Evolutionary conservation across 2,888 invertebrate species (phyloP).

Genomic region (Drosophila mulleri): DNA sequence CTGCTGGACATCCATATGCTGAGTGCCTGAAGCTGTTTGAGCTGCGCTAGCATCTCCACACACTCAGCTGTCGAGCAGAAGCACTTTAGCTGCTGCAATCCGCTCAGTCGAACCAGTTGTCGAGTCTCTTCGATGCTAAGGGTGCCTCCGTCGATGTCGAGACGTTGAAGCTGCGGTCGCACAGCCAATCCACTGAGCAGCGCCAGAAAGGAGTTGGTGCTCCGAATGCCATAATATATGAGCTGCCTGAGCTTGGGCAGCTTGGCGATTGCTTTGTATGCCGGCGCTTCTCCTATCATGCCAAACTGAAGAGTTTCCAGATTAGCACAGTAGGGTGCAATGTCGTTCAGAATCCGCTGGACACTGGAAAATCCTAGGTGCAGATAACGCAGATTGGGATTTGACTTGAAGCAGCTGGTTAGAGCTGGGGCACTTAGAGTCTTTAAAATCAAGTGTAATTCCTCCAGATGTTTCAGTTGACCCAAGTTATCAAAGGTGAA

Average conservation of each 20-base stretch:
- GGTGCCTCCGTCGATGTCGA: conserved; percentile 65
- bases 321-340: conserved; percentile 50
- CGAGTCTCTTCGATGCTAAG: conserved; percentile 41
- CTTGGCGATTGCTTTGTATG: conserved; percentile 39
- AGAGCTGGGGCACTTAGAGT: conserved; percentile 20
- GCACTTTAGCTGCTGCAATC: conserved; percentile 56
- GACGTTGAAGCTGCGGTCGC: conserved; percentile 36
- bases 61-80: conserved; percentile 50
- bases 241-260: conserved; percentile 52
- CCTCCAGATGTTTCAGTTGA: conserved; percentile 38
- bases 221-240: conserved; percentile 50
- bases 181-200: conserved; percentile 42
- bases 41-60: conserved; percentile 41
- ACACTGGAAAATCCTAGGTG: conserved; percentile 47
- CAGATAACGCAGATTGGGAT: conserved; percentile 34
- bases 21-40: conserved; percentile 46
- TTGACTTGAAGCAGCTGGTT: conserved; percentile 57
- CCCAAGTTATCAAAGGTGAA: conserved; percentile 36
- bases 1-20: conserved; percentile 61
- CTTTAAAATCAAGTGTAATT: conserved; percentile 36
- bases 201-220: conserved; percentile 54
- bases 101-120: conserved; percentile 46
- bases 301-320: conserved; percentile 58
- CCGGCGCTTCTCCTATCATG: conserved; percentile 42
- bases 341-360: conserved; percentile 31